Conservation (phyloP, 2,113 vertebrate genomes). For the Oncorhynchus clarkii region DNA sequence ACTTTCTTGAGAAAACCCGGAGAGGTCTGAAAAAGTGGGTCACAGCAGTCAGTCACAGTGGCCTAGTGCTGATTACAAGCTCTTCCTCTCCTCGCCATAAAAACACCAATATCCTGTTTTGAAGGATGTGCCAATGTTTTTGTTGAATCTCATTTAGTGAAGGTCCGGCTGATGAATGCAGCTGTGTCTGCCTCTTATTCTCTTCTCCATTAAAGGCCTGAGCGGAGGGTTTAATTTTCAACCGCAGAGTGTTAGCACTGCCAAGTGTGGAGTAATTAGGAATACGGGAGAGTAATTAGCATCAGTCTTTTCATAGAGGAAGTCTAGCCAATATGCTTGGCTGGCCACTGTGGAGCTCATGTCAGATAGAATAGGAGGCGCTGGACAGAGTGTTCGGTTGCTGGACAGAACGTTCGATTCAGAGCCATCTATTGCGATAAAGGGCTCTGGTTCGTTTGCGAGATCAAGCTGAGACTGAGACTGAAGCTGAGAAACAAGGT, state of each 20-base stretch:
- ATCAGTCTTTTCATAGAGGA: slow-evolving; percentile 20
- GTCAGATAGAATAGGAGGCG: no score
- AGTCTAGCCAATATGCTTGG: slow-evolving; percentile 4
- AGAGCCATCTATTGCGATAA: no score
- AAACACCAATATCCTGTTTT: slow-evolving; percentile 59
- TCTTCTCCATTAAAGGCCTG: slow-evolving; percentile 52
- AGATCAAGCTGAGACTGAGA: no score
- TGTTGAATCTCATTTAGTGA: slow-evolving; percentile 44
- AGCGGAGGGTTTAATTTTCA: slow-evolving; percentile 31
- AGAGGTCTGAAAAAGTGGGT: slow-evolving; percentile 20
- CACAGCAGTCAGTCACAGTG: slow-evolving; percentile 10
- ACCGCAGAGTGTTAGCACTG: slow-evolving; percentile 24
- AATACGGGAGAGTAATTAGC: slow-evolving; percentile 62
- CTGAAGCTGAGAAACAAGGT: no score
- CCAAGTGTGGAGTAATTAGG: slow-evolving; percentile 52
- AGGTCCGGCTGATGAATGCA: slow-evolving; percentile 27
- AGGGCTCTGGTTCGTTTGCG: no score
- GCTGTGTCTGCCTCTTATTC: slow-evolving; percentile 38
- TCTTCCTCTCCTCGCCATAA: slow-evolving; percentile 21
- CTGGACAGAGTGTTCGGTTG: no score
- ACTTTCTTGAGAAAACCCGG: no score
- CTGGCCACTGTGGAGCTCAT: no score
- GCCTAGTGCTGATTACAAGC: slow-evolving; percentile 1
- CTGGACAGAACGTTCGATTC: no score
- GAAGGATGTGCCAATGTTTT: slow-evolving; percentile 49